phyloP scores from a whole-genome alignment of 2,113 vertebrate genomes.

The human (Homo sapiens) region GRCh38 chr2:188122001-188122500 shows the following conservation, averaged over 20 bases:
- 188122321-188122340: not conserved
- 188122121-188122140: not conserved
- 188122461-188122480: not conserved
- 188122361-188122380: not conserved
- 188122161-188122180: not conserved
- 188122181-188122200: slow-evolving; percentile 27
- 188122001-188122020: not conserved
- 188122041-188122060: not conserved
- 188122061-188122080: not conserved
- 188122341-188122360: not conserved
- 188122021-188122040: not conserved
- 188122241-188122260: not conserved
- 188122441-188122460: not conserved
- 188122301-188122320: not conserved
- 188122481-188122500: not conserved
- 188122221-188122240: not conserved
- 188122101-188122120: not conserved
- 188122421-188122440: not conserved
- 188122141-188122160: not conserved
- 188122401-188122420: not conserved
- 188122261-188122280: not conserved
- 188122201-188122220: not conserved
- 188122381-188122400: not conserved
- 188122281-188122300: not conserved
- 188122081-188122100: not conserved